Evolutionary conservation across 2,888 invertebrate species (phyloP).

Genomic region (Idaea biselata): DNA sequence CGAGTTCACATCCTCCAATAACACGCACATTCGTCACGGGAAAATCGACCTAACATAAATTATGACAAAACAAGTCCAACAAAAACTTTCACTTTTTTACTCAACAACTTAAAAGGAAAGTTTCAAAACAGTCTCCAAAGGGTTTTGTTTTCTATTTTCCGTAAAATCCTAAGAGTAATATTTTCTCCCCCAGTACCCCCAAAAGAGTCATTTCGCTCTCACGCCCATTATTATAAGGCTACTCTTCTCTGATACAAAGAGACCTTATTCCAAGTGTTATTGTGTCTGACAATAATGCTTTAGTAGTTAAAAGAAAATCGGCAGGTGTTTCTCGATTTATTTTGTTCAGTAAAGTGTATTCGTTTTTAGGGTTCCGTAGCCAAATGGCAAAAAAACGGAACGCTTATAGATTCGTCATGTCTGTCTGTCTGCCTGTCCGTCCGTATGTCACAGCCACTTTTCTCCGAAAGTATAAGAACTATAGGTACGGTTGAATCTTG

Average conservation of each 20-base stretch:
- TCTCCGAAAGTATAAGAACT: no score
- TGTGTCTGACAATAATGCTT: conserved; percentile 47
- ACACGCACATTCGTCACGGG: conserved; percentile 9
- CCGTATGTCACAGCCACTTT: no score
- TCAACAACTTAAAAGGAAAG: conserved; percentile 17
- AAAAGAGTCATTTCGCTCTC: conserved; percentile 56
- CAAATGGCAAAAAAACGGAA: no score
- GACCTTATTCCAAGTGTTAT: conserved; percentile 37
- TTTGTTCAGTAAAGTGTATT: conserved; percentile 18
- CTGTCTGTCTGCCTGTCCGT: no score
- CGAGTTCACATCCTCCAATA: conserved; percentile 14
- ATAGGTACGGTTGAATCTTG: no score
- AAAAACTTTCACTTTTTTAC: conserved; percentile 15
- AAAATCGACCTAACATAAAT: conserved; percentile 9
- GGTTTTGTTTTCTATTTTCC: conserved; percentile 52
- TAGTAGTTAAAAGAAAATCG: conserved; percentile 33
- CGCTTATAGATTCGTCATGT: no score
- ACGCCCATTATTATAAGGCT: conserved; percentile 51
- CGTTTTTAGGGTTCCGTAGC: no score
- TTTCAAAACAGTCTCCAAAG: conserved; percentile 34
- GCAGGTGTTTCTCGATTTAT: conserved; percentile 25
- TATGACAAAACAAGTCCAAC: conserved; percentile 10
- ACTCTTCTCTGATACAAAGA: conserved; percentile 47
- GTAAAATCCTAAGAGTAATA: conserved; percentile 57
- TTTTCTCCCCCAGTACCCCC: conserved; percentile 63